Percentiles rank a stretch among this genome's conserved stretches.
Conservation (phyloP, 37 sponge, comb jelly and placozoan genomes). For the Beroe forskalii region DNA sequence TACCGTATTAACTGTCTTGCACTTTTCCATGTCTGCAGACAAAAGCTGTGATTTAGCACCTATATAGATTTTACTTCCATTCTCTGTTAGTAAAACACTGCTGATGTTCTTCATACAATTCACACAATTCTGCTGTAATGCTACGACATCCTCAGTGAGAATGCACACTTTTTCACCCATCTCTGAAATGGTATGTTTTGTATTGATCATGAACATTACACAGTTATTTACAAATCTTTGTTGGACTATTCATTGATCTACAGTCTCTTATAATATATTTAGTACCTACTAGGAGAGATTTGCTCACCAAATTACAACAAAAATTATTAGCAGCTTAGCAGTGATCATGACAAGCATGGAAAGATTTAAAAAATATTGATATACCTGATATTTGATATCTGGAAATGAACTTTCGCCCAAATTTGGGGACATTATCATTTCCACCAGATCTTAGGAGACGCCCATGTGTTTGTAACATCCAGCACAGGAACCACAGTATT, state of each 20-base stretch:
- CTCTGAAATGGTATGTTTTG: background rate
- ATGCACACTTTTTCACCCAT: background rate
- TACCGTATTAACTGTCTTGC: conserved; percentile 9
- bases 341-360: too few species aligned
- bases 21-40: conserved; percentile 21
- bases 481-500: too few species aligned
- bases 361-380: too few species aligned
- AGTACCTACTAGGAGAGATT: too few species aligned
- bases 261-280: too few species aligned
- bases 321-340: too few species aligned
- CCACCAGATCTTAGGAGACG: too few species aligned
- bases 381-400: conserved; percentile 11
- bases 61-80: conserved; percentile 15
- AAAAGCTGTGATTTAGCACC: conserved; percentile 33
- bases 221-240: background rate
- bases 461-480: too few species aligned
- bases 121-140: conserved; percentile 26
- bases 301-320: too few species aligned
- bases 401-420: background rate
- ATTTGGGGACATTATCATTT: background rate
- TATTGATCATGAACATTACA: background rate
- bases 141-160: background rate
- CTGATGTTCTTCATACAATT: conserved; percentile 58
- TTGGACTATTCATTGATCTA: background rate
- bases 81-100: conserved; percentile 16